These are phyloP conservation scores for Drosophila suzukii DNA, from an alignment of 1,140 invertebrate species.

Conservation along the genomic window DNA sequence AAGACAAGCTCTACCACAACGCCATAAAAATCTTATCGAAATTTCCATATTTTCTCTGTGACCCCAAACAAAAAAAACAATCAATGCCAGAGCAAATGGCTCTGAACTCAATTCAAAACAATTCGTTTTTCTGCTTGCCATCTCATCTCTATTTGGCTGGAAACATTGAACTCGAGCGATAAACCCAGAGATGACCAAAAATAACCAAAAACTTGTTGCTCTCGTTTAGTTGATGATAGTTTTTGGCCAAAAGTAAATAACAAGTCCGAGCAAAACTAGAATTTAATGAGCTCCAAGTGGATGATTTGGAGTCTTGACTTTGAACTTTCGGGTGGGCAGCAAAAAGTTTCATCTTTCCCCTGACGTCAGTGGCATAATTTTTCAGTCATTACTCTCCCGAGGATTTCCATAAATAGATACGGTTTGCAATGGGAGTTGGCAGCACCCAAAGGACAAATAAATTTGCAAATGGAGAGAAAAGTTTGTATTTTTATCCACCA, in stretches of 20 bases:
- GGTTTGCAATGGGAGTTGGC: slow-evolving; percentile 16
- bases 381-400: slow-evolving; percentile 6
- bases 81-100: slow-evolving; percentile 36
- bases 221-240: slow-evolving; percentile 33
- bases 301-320: slow-evolving; percentile 8
- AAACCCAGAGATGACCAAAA: slow-evolving; percentile 46
- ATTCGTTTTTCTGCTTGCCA: slow-evolving; percentile 22
- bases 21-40: slow-evolving; percentile 1
- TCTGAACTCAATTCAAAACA: slow-evolving; percentile 41
- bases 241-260: slow-evolving; percentile 36
- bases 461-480: slow-evolving; percentile 38
- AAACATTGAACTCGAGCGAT: slow-evolving; percentile 68
- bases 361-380: slow-evolving; percentile 35
- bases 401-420: slow-evolving; percentile 25
- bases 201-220: slow-evolving; percentile 57
- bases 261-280: slow-evolving; percentile 21
- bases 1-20: neutral
- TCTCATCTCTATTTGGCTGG: slow-evolving; percentile 16
- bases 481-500: slow-evolving; percentile 1
- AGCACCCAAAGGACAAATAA: slow-evolving; percentile 23
- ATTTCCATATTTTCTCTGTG: slow-evolving; percentile 34
- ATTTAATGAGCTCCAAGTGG: slow-evolving; percentile 28
- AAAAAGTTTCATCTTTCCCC: slow-evolving; percentile 26
- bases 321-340: slow-evolving; percentile 31
- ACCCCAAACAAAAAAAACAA: slow-evolving; percentile 30